phyloP scores from a whole-genome alignment of 2,797 vertebrate species.

The Hydrocynus forskahlii region DNA sequence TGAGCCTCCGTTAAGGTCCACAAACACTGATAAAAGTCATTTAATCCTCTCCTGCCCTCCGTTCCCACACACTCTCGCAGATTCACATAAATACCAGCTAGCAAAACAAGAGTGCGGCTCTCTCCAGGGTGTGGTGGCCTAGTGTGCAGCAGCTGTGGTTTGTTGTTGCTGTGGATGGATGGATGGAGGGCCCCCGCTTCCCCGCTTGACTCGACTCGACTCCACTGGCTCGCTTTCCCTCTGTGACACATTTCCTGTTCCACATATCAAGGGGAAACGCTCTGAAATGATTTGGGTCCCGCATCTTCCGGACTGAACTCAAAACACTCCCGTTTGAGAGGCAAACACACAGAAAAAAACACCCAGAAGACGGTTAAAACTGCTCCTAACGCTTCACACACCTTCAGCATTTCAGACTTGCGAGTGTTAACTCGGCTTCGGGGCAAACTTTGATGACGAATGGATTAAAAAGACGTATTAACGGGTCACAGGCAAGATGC shows the following conservation, averaged over 20 bases:
- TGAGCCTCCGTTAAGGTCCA: too few relatives aligned
- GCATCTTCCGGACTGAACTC: slow-evolving; percentile 39
- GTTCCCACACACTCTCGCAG: background rate
- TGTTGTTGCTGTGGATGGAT: slow-evolving; percentile 73
- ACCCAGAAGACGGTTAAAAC: too few relatives aligned
- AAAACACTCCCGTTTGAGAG: slow-evolving; percentile 2
- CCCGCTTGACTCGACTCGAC: slow-evolving; percentile 7
- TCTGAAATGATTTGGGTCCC: slow-evolving; percentile 59
- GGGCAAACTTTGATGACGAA: background rate
- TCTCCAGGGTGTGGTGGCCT: slow-evolving; percentile 77
- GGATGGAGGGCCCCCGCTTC: slow-evolving; percentile 14
- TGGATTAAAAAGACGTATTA: background rate
- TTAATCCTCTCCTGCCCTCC: background rate
- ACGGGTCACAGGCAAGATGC: background rate
- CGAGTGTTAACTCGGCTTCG: too few relatives aligned
- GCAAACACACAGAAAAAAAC: background rate
- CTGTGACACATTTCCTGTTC: slow-evolving; percentile 75
- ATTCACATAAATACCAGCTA: slow-evolving; percentile 73
- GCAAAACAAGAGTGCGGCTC: slow-evolving; percentile 70
- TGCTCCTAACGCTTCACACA: too few relatives aligned
- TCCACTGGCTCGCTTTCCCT: slow-evolving; percentile 35
- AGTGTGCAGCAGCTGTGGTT: slow-evolving; percentile 77
- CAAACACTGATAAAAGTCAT: background rate
- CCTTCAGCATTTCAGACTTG: too few relatives aligned
- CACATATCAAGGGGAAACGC: slow-evolving; percentile 61